phyloP scores from a whole-genome alignment of 2,113 vertebrate species.

The Brachypteracias leptosomus region DNA sequence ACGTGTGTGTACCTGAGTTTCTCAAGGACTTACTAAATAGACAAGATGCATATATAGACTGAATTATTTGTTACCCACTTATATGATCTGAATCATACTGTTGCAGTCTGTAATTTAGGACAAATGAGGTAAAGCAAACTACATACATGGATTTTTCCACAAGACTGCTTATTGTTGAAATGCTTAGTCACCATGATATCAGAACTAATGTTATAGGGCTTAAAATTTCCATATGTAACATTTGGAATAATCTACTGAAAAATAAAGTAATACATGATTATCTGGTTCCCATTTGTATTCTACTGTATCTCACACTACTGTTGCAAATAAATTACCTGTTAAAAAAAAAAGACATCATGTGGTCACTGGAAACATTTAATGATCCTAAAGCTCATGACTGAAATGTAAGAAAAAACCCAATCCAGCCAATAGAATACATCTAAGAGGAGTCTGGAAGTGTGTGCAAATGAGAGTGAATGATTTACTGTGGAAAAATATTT shows the following conservation, averaged over 20 bases:
- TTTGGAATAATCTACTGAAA: constrained; percentile 68
- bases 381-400: background rate
- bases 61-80: constrained; percentile 37
- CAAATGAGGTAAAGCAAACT: constrained; percentile 46
- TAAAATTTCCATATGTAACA: constrained; percentile 44
- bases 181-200: constrained; percentile 26
- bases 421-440: background rate
- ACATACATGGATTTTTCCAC: constrained; percentile 37
- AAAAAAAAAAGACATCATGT: background rate
- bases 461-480: background rate
- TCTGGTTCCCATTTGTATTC: constrained; percentile 23
- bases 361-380: background rate
- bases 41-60: background rate
- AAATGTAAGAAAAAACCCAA: background rate
- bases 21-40: constrained; percentile 49
- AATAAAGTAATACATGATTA: background rate
- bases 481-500: background rate
- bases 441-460: background rate
- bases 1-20: constrained; percentile 1
- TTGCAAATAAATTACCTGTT: constrained; percentile 70
- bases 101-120: constrained; percentile 48
- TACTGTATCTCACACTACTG: constrained; percentile 49
- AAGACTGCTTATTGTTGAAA: constrained; percentile 56
- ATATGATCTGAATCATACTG: constrained; percentile 13
- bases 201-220: constrained; percentile 56